These are phyloP conservation scores for Oligia latruncula DNA, from an alignment of 2,888 invertebrate species.

Conservation along the genomic window DNA sequence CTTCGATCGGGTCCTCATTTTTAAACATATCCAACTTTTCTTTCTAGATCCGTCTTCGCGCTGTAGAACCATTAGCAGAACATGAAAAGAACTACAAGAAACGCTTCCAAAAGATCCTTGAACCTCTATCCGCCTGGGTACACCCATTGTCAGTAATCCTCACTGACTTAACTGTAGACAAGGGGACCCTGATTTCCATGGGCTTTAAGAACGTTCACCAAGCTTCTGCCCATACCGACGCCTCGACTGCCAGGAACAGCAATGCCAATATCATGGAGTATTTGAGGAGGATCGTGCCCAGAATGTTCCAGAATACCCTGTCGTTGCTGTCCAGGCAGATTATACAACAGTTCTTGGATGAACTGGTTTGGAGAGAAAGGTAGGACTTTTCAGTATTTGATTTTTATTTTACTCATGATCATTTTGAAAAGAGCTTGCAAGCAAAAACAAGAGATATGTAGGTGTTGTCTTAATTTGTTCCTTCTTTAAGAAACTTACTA, in stretches of 20 bases:
- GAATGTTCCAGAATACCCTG: constrained; percentile 97
- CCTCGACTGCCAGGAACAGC: constrained; percentile 88
- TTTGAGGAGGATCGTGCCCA: constrained; percentile 94
- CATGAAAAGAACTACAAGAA: constrained; percentile 95
- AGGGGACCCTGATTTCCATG: constrained; percentile 93
- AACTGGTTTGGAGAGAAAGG: constrained; percentile 96
- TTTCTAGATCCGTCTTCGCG: constrained; percentile 92
- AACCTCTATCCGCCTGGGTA: constrained; percentile 94
- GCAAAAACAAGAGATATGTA: no score
- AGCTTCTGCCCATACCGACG: constrained; percentile 86
- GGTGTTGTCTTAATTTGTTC: no score
- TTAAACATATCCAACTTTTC: not conserved
- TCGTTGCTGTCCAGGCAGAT: constrained; percentile 95
- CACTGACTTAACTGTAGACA: constrained; percentile 96
- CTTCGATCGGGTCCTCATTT: not conserved
- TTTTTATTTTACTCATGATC: no score
- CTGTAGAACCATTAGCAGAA: constrained; percentile 95
- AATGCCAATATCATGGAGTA: constrained; percentile 96
- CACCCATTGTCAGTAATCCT: constrained; percentile 94
- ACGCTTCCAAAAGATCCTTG: constrained; percentile 95
- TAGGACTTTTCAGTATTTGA: constrained; percentile 59
- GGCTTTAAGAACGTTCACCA: constrained; percentile 95
- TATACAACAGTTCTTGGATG: constrained; percentile 97
- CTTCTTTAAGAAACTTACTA: not conserved
- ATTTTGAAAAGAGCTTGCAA: no score